These are phyloP conservation scores for Poecilia latipinna DNA, from an alignment of 2,113 vertebrate genomes.

Conservation along the genomic window DNA sequence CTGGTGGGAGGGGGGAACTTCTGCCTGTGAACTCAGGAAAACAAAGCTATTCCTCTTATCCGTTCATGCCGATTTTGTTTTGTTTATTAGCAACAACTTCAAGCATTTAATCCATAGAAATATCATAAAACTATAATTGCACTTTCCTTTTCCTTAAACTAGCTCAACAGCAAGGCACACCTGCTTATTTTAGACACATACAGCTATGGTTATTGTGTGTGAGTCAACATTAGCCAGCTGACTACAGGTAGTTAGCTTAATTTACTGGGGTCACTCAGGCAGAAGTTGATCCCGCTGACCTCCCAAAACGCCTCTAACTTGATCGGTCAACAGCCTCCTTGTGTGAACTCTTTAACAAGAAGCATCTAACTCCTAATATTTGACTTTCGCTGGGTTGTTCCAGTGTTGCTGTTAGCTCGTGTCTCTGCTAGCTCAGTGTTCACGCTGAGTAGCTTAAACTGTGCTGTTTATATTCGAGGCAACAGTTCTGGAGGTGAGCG, in stretches of 20 bases:
- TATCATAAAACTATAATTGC: not conserved
- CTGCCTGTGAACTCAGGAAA: not conserved
- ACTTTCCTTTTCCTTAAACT: not conserved
- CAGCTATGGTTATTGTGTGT: not conserved
- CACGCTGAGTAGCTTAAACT: slow-evolving; percentile 47
- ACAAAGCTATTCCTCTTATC: not conserved
- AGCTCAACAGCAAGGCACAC: not conserved
- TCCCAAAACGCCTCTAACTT: not conserved
- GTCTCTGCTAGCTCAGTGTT: slow-evolving; percentile 46
- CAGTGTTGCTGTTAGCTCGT: slow-evolving; percentile 31
- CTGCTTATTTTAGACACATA: not conserved
- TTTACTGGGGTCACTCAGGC: not conserved
- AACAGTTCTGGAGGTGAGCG: not conserved
- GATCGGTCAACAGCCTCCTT: fast-evolving
- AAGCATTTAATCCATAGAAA: not conserved
- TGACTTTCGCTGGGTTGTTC: slow-evolving; percentile 27
- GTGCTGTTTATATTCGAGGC: not conserved
- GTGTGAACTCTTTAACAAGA: not conserved
- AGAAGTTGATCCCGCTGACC: not conserved
- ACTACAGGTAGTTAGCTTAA: slow-evolving; percentile 29
- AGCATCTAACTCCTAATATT: not conserved
- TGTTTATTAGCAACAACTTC: not conserved
- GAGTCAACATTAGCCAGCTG: slow-evolving; percentile 43
- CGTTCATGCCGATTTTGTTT: not conserved
- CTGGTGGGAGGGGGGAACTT: not conserved